These are phyloP conservation scores for Leptinotarsa haldemani DNA, from an alignment of 2,888 invertebrate genomes.

Conservation along the genomic window DNA sequence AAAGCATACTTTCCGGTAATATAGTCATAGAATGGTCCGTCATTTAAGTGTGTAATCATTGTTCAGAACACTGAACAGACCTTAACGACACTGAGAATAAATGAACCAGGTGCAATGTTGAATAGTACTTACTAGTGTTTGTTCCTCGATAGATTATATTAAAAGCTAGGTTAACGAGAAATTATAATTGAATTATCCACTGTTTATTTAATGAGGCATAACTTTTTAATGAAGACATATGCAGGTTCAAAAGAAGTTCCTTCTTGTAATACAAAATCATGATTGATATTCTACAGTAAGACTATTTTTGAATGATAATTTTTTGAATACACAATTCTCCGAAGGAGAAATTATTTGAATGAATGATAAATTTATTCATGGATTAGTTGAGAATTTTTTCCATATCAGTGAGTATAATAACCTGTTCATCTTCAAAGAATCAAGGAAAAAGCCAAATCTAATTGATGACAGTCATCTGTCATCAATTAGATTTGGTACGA, in stretches of 20 bases:
- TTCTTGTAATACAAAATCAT: neutral
- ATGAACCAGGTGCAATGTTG: conserved; percentile 21
- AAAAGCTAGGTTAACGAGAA: neutral
- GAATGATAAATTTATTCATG: too few relatives aligned
- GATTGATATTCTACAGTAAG: neutral
- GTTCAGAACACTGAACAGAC: conserved; percentile 17
- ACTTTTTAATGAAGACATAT: conserved; percentile 21
- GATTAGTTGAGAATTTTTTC: too few relatives aligned
- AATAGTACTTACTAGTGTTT: conserved; percentile 14
- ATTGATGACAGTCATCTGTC: too few relatives aligned
- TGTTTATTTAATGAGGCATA: conserved; percentile 22
- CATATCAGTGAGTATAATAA: too few relatives aligned
- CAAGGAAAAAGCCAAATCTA: too few relatives aligned
- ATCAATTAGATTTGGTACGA: too few relatives aligned
- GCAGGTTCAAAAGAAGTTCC: neutral
- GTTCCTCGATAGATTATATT: conserved; percentile 16
- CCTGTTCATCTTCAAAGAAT: too few relatives aligned
- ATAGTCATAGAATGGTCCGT: neutral
- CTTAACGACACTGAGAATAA: conserved; percentile 6
- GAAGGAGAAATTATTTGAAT: too few relatives aligned
- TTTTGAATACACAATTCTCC: too few relatives aligned
- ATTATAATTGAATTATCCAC: conserved; percentile 1
- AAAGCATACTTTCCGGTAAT: conserved; percentile 15
- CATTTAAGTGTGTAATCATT: conserved; percentile 5
- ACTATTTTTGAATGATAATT: too few relatives aligned